Conservation (phyloP, 2,113 vertebrate genomes). For the Oriolus oriolus region DNA sequence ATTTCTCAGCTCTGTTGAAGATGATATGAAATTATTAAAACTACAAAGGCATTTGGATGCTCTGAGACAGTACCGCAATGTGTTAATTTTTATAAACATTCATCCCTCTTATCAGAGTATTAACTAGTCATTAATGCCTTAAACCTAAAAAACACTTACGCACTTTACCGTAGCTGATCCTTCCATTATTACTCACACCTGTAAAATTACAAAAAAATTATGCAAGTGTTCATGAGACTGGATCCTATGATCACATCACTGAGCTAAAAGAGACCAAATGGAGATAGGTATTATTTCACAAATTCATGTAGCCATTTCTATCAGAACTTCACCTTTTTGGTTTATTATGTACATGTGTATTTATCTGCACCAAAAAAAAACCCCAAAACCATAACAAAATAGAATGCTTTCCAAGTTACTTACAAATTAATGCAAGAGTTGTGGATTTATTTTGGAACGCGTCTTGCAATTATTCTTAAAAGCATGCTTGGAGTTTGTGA, state of each 20-base stretch:
- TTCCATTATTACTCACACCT: slow-evolving; percentile 63
- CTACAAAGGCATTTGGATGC: slow-evolving; percentile 5
- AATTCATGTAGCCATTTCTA: neutral
- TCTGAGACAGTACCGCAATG: neutral
- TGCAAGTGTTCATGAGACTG: slow-evolving; percentile 41
- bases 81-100: neutral
- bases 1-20: neutral
- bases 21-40: slow-evolving; percentile 14
- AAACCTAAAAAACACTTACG: slow-evolving; percentile 57
- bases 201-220: slow-evolving; percentile 63
- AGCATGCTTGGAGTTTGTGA: neutral
- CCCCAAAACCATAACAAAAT: neutral
- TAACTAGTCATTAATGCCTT: slow-evolving; percentile 41
- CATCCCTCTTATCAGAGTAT: neutral
- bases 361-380: neutral
- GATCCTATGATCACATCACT: slow-evolving; percentile 4
- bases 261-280: slow-evolving; percentile 22
- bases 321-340: neutral
- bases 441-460: neutral
- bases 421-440: neutral
- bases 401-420: neutral
- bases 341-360: neutral
- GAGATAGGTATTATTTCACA: neutral
- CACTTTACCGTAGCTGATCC: slow-evolving; percentile 62
- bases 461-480: neutral